These are phyloP conservation scores for Esperia sulphurella DNA, from an alignment of 2,888 invertebrate species.

Conservation along the genomic window DNA sequence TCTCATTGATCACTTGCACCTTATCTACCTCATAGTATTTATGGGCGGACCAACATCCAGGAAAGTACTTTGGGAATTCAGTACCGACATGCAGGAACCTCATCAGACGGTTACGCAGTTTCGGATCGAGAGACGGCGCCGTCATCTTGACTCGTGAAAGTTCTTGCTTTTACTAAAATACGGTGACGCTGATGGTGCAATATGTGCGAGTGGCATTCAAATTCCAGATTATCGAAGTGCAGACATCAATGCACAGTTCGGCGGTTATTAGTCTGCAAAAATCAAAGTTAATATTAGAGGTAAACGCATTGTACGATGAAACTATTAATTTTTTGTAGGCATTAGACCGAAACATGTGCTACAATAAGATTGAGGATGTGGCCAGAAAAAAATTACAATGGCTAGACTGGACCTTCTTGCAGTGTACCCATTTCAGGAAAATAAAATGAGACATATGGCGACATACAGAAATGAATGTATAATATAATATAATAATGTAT, in stretches of 20 bases:
- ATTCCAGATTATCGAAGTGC: conserved; percentile 26
- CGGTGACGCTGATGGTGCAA: neutral
- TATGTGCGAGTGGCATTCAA: no score
- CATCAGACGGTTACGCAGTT: conserved; percentile 55
- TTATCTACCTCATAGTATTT: conserved; percentile 68
- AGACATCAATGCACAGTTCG: conserved; percentile 16
- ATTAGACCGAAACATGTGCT: conserved; percentile 72
- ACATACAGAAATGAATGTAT: no score
- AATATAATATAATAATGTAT: no score
- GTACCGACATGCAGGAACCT: conserved; percentile 75
- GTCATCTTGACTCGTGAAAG: conserved; percentile 34
- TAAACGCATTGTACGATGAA: conserved; percentile 48
- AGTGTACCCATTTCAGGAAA: no score
- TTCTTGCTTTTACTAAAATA: neutral
- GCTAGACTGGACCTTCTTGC: conserved; percentile 5
- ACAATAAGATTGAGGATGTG: conserved; percentile 73
- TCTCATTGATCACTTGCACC: conserved; percentile 51
- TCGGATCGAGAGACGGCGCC: conserved; percentile 43
- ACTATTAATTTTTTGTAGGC: conserved; percentile 60
- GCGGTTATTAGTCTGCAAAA: conserved; percentile 37
- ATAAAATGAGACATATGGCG: no score
- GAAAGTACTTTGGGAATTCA: conserved; percentile 75
- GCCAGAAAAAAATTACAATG: conserved; percentile 74
- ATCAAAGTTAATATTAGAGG: conserved; percentile 35
- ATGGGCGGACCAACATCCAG: conserved; percentile 75